Conservation (phyloP, 2,888 invertebrate genomes). For the Linhomoeus sp. region DNA sequence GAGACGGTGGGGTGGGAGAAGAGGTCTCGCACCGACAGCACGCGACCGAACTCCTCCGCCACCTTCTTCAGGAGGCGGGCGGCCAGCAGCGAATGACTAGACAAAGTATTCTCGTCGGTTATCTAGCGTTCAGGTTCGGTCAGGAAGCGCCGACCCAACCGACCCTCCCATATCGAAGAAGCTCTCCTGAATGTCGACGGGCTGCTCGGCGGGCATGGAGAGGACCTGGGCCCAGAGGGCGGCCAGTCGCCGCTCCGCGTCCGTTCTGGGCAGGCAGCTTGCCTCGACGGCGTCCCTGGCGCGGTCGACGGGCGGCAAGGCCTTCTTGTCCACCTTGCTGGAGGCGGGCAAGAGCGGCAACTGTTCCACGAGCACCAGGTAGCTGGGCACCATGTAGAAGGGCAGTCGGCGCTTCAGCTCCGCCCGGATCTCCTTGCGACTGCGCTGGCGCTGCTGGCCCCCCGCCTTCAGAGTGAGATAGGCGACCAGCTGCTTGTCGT, state of each 20-base stretch:
- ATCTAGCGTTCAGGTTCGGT: neutral
- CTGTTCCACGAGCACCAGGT: conserved; percentile 6
- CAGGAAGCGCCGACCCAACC: conserved; percentile 5
- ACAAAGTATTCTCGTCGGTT: no score
- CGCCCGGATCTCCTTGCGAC: conserved; percentile 27
- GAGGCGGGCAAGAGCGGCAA: conserved; percentile 30
- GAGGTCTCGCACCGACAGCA: conserved; percentile 28
- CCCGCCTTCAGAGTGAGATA: conserved; percentile 25
- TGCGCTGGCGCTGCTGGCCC: conserved; percentile 14
- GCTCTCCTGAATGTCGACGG: conserved; percentile 31
- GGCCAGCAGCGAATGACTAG: conserved; percentile 31
- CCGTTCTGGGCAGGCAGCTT: conserved; percentile 27
- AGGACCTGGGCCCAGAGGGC: conserved; percentile 28
- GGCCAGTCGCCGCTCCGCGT: conserved; percentile 26
- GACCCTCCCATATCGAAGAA: conserved; percentile 34
- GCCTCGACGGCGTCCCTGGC: conserved; percentile 13
- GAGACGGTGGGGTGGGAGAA: conserved; percentile 28
- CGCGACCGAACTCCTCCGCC: conserved; percentile 17
- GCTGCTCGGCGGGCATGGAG: conserved; percentile 13
- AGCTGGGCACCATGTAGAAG: conserved; percentile 33
- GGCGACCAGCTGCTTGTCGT: conserved; percentile 31
- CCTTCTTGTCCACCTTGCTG: conserved; percentile 30
- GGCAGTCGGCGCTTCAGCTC: conserved; percentile 29
- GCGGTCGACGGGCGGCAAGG: conserved; percentile 26
- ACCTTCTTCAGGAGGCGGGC: conserved; percentile 26